phyloP scores from a whole-genome alignment of 35 echinoderm and acorn worm genomes.

The Hemicentrotus pulcherrimus region DNA sequence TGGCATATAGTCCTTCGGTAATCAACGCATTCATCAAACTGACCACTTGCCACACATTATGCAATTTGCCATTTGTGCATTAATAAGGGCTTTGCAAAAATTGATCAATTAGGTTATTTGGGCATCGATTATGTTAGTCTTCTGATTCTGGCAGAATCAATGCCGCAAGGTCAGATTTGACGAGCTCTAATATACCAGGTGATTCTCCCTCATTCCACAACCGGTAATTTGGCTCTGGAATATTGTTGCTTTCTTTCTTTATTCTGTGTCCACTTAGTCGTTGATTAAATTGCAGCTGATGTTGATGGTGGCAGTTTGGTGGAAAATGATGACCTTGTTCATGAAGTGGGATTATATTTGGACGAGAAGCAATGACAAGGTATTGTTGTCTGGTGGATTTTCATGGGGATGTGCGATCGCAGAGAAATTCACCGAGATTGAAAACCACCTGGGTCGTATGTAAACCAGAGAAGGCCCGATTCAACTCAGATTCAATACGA shows the following conservation, averaged over 20 bases:
- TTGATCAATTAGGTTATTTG: slow-evolving; percentile 19
- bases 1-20: neutral
- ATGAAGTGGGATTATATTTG: neutral
- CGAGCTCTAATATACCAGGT: neutral
- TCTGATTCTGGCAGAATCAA: neutral
- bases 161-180: neutral
- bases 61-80: neutral
- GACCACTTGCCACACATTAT: neutral
- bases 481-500: neutral
- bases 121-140: neutral
- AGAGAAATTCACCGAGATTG: neutral
- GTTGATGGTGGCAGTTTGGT: neutral
- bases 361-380: neutral
- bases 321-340: neutral
- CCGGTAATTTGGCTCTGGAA: neutral
- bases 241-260: neutral
- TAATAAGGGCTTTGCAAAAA: neutral
- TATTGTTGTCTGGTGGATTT: neutral
- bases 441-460: neutral
- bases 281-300: neutral
- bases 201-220: neutral
- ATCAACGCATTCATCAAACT: neutral
- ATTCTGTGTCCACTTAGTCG: neutral
- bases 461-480: neutral
- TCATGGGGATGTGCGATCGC: neutral